Evolutionary conservation across 1,140 invertebrate species (phyloP).

Genomic region (Caenorhabditis brenneri): DNA sequence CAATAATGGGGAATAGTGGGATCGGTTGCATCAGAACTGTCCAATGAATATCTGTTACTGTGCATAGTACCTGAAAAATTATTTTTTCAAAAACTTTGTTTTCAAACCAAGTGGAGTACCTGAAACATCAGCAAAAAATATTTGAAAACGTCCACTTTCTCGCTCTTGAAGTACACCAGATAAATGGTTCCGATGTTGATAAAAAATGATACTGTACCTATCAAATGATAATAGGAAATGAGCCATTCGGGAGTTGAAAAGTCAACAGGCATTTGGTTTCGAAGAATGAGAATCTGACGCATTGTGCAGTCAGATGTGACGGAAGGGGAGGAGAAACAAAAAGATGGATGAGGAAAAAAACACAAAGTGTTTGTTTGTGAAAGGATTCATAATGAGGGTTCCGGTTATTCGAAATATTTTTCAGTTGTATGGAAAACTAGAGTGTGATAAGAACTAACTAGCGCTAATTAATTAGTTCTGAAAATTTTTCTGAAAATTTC

Average conservation of each 20-base stretch:
- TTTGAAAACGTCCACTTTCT: not conserved
- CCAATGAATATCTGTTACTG: not conserved
- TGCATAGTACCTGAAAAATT: not conserved
- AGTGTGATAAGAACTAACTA: no score
- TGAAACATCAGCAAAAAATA: not conserved
- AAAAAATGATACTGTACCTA: not conserved
- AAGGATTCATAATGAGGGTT: no score
- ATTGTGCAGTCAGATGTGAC: no score
- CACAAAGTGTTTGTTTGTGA: no score
- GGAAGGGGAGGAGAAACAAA: no score
- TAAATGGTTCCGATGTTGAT: not conserved
- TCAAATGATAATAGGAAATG: not conserved
- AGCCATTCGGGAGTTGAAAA: not conserved
- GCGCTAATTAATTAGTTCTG: no score
- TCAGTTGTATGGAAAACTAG: no score
- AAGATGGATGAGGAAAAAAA: no score
- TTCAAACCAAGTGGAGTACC: not conserved
- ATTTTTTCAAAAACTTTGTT: not conserved
- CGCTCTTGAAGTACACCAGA: not conserved
- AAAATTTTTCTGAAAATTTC: no score
- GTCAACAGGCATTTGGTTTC: not conserved
- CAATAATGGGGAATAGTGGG: not conserved
- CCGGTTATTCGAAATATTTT: no score
- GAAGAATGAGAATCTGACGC: no score
- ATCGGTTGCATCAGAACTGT: not conserved